phyloP scores from a whole-genome alignment of 2,888 invertebrate species.

The Carterocephalus palaemon region DNA sequence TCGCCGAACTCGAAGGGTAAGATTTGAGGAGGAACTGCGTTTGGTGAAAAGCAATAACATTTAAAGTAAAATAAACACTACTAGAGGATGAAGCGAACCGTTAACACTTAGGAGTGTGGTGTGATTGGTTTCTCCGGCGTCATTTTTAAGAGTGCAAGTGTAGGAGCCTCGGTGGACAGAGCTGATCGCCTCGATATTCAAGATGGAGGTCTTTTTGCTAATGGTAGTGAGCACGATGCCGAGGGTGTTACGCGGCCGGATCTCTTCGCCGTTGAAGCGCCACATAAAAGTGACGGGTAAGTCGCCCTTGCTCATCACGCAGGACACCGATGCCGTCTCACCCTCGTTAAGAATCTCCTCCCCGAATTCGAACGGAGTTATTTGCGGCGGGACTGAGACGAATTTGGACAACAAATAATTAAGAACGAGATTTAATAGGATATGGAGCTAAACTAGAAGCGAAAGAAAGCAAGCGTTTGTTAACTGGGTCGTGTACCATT shows the following conservation, averaged over 20 bases:
- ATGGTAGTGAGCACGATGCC: conserved; percentile 80
- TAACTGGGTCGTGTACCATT: conserved; percentile 79
- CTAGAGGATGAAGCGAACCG: conserved; percentile 63
- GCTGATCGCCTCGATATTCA: conserved; percentile 82
- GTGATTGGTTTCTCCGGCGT: conserved; percentile 79
- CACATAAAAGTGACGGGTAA: conserved; percentile 87
- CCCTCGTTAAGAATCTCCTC: conserved; percentile 85
- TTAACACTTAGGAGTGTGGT: conserved; percentile 80
- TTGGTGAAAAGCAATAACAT: conserved; percentile 46
- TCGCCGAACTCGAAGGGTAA: conserved; percentile 83
- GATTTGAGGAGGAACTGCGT: conserved; percentile 83
- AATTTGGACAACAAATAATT: no score
- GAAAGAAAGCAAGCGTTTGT: conserved; percentile 47
- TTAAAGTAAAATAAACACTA: conserved; percentile 35
- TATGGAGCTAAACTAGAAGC: conserved; percentile 35
- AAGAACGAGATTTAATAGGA: conserved; percentile 36
- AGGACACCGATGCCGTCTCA: conserved; percentile 84
- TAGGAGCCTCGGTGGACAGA: conserved; percentile 81
- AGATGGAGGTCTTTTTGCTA: conserved; percentile 81
- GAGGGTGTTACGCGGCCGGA: conserved; percentile 70
- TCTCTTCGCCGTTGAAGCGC: conserved; percentile 79
- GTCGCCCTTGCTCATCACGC: conserved; percentile 89
- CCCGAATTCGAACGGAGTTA: conserved; percentile 86
- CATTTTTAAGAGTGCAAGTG: conserved; percentile 82
- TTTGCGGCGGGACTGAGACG: conserved; percentile 83